Conservation (phyloP, 2,113 vertebrate species). For the Forbesichthys papilliferus region DNA sequence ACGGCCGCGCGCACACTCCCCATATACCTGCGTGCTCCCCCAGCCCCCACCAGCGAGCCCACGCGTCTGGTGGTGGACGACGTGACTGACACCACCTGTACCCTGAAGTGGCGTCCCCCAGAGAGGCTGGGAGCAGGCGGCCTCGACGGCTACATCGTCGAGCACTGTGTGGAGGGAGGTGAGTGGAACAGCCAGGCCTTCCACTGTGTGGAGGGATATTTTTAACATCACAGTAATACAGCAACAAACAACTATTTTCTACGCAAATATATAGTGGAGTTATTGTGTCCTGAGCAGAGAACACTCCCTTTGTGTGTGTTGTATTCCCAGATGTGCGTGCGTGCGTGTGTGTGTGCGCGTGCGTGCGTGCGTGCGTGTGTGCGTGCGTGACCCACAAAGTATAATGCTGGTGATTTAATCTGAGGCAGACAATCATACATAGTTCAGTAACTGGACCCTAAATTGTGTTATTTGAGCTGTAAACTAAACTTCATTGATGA, state of each 20-base stretch:
- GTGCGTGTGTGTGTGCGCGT: not conserved
- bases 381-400: not conserved
- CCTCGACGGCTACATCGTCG: conserved; percentile 88
- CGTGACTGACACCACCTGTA: conserved; percentile 84
- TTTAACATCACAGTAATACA: no score
- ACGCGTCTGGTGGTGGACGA: conserved; percentile 83
- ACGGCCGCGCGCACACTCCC: not conserved
- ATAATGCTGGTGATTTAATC: not conserved
- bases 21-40: not conserved
- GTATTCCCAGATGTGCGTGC: not conserved
- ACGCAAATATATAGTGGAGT: no score
- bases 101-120: conserved; percentile 87
- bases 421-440: no score
- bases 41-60: conserved; percentile 87
- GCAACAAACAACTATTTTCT: no score
- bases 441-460: no score
- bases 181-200: conserved; percentile 30
- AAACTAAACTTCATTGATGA: no score
- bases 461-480: no score
- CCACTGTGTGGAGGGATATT: no score
- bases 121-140: conserved; percentile 85
- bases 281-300: no score
- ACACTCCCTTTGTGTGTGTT: not conserved
- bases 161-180: conserved; percentile 88
- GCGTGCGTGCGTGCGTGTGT: not conserved